A percentile compares a stretch with the other conserved stretches of the same genome.
These are phyloP conservation scores for Callosobruchus maculatus DNA, from an alignment of 2,888 invertebrate genomes.

Conservation along the genomic window DNA sequence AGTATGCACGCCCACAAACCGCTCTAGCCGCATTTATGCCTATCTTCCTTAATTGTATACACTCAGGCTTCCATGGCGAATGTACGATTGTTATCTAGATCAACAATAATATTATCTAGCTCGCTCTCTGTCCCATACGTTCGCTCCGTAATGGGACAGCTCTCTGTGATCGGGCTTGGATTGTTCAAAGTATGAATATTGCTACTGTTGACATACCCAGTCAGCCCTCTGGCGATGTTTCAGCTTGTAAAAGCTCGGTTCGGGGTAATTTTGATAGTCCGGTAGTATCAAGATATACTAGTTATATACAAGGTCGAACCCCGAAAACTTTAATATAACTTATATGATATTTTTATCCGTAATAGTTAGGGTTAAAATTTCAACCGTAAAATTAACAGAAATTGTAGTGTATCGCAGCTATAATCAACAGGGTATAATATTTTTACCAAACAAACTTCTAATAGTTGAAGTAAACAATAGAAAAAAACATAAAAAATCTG, in stretches of 20 bases:
- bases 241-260: background rate
- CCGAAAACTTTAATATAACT: no score
- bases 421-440: no score
- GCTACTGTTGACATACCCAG: background rate
- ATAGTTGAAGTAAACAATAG: no score
- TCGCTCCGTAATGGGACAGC: background rate
- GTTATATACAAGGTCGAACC: no score
- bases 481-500: no score
- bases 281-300: background rate
- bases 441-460: no score
- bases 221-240: background rate
- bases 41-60: background rate
- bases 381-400: no score
- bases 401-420: no score
- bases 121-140: background rate
- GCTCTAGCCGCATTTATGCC: background rate
- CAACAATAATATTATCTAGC: background rate
- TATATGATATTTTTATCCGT: no score
- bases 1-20: background rate
- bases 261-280: background rate
- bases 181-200: background rate
- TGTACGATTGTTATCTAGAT: background rate
- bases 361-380: no score
- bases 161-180: background rate
- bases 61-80: background rate